phyloP scores from a whole-genome alignment of 2,113 vertebrate genomes.

The Phalacrocorax brasilianus region DNA sequence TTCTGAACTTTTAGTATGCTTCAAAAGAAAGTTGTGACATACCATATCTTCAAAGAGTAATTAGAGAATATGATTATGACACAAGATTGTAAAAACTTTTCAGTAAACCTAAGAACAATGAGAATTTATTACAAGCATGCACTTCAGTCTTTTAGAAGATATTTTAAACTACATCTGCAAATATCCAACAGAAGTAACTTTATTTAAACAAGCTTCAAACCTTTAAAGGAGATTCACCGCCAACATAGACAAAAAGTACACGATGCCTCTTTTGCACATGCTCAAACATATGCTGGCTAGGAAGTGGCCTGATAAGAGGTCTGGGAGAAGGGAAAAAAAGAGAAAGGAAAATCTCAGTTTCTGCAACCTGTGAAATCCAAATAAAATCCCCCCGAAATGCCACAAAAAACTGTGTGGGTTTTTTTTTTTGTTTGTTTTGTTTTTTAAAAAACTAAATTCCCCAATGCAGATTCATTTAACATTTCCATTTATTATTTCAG shows the following conservation, averaged over 20 bases:
- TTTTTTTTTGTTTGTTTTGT: too few relatives aligned
- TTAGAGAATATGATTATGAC: background rate
- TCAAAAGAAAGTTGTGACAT: background rate
- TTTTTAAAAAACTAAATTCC: background rate
- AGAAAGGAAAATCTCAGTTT: background rate
- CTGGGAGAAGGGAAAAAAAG: constrained; percentile 60
- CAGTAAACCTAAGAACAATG: accelerated
- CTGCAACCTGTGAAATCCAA: background rate
- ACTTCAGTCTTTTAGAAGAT: background rate
- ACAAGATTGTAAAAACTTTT: background rate
- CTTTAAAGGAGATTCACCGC: constrained; percentile 93
- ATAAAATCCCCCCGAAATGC: background rate
- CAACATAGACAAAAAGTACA: constrained; percentile 92
- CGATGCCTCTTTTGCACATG: constrained; percentile 89
- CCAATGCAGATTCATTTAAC: background rate
- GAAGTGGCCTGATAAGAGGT: constrained; percentile 89
- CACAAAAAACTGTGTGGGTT: background rate
- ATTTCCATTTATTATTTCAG: background rate
- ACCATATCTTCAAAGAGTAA: background rate
- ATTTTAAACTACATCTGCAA: background rate
- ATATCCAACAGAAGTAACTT: background rate
- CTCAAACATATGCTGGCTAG: constrained; percentile 94
- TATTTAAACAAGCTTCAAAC: constrained; percentile 69
- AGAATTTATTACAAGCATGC: background rate
- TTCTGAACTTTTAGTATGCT: background rate